These are phyloP conservation scores for Menura novaehollandiae DNA, from an alignment of 2,113 vertebrate genomes.

Conservation along the genomic window DNA sequence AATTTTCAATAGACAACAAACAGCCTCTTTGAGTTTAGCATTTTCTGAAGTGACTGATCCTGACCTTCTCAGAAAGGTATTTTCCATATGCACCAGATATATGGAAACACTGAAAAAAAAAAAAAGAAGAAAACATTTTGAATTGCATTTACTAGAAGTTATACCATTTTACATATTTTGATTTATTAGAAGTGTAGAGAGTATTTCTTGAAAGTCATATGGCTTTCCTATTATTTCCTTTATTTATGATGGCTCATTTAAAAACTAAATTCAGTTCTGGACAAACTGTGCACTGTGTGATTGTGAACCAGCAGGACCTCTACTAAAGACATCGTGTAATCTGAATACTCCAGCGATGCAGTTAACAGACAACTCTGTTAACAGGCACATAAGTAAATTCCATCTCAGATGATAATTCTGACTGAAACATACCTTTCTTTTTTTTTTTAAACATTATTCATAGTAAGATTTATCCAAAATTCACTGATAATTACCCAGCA, in stretches of 20 bases:
- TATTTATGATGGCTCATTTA: not conserved
- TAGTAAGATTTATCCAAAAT: not conserved
- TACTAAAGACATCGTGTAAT: not conserved
- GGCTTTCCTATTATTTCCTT: not conserved
- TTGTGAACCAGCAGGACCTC: not conserved
- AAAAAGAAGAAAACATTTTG: not conserved
- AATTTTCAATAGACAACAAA: slow-evolving; percentile 22
- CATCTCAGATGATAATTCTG: not conserved
- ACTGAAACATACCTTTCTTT: not conserved
- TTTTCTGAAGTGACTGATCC: slow-evolving; percentile 25
- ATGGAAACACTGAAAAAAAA: not conserved
- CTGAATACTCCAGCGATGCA: not conserved
- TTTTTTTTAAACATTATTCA: not conserved
- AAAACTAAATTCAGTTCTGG: not conserved
- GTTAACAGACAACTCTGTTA: not conserved
- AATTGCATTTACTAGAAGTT: not conserved
- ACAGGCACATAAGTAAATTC: not conserved
- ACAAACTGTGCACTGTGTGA: not conserved
- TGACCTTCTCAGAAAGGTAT: not conserved
- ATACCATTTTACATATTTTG: not conserved
- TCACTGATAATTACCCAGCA: not conserved
- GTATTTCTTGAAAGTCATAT: not conserved
- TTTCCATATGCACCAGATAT: not conserved
- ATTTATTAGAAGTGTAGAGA: not conserved
- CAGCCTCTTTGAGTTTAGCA: not conserved